Evolutionary conservation across 2,888 invertebrate species (phyloP).

Genomic region (Pristionchus maxplancki): DNA sequence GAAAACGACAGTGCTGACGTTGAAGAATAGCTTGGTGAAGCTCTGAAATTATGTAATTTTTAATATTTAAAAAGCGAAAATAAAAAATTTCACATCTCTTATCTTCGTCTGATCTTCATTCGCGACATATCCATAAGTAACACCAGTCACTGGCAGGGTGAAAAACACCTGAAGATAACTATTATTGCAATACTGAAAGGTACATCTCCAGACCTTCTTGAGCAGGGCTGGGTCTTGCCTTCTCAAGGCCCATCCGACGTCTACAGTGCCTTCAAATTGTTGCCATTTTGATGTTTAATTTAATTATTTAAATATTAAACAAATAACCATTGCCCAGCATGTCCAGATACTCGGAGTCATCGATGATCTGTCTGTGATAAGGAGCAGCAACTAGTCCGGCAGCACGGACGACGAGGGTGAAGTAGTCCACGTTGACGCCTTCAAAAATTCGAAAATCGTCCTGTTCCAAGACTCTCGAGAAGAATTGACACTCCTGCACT

Average conservation of each 20-base stretch:
- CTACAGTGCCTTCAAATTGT: background rate
- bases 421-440: constrained; percentile 42
- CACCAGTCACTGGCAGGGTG: constrained; percentile 4
- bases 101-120: background rate
- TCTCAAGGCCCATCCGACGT: background rate
- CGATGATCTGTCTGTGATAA: background rate
- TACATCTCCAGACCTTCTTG: background rate
- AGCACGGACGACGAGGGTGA: background rate
- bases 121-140: constrained; percentile 21
- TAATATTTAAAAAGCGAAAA: background rate
- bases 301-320: no score
- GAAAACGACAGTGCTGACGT: background rate
- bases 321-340: background rate
- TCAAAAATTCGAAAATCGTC: no score
- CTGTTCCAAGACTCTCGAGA: no score
- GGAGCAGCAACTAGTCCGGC: background rate
- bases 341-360: background rate
- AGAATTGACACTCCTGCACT: no score
- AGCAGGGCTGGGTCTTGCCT: constrained; percentile 7
- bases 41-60: constrained; percentile 17
- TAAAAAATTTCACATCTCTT: background rate
- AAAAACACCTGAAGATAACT: background rate
- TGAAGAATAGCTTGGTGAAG: background rate
- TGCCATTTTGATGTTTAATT: no score
- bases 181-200: no score